Evolutionary conservation across 1,140 invertebrate species (phyloP), one percentile per base, ranked within the genome.

Genomic region (Drosophila ficusphila): DNA sequence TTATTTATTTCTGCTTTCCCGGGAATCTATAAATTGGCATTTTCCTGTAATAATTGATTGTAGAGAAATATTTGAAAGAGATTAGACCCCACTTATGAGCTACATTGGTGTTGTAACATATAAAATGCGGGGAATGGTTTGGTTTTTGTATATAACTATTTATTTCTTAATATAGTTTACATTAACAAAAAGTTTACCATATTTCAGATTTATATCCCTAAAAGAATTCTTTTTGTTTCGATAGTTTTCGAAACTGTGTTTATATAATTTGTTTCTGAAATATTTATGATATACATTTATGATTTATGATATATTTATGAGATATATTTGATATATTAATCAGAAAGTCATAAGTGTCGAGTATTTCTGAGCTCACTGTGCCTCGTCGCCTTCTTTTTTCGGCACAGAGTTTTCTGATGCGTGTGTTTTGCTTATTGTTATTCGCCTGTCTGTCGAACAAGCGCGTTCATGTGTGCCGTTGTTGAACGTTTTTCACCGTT

Each of bases 391-490:
- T 54, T 11, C 11, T 12, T 23, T 41, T 27, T 48, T 44, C 14
- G 38, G 58, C 19, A 14, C n/a, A 49, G 34, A 27, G 42, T 52
- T 67, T 61, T 31, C 27, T 52, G 61, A 67, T 46, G 62, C 38
- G 18, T 61, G 31, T 61, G 18, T 38, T 70, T 48, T 54, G 73
- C 33, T 69, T 78, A 51, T 65, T 77, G 74, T 76, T 68, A 42
- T 57, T 71, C 29, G 51, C 57, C 51, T 64, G 56, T 72, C 56
- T 71, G 58, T 52, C 19, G 41, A 25, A 51, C 38, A 14, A 39
- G 38, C 48, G 74, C 74, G 74, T 76, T 76, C 74, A 78, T 77
- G 75, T 77, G 67, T 73, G 52, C 44, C 38, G 23, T 53, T 51
- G 53, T 39, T 38, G 61, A 64, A 42, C 42, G 41, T 64, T 64